These are phyloP conservation scores for Gymnosoma rotundatum DNA, from an alignment of 2,888 invertebrate species.

Conservation along the genomic window DNA sequence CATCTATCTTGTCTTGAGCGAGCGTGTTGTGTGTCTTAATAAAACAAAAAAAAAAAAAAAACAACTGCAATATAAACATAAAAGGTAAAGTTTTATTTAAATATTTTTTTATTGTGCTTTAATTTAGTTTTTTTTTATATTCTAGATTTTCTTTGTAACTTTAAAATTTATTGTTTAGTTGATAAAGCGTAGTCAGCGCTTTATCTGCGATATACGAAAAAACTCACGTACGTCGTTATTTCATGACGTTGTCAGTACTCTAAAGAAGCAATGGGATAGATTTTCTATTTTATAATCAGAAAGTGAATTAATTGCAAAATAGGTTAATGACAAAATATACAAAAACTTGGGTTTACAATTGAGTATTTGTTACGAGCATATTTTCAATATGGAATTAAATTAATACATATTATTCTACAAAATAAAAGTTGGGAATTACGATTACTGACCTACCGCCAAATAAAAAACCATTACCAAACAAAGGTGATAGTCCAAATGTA, in stretches of 20 bases:
- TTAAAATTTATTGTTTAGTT: conserved; percentile 44
- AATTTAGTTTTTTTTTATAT: conserved; percentile 1
- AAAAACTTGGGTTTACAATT: no score
- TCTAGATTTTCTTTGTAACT: conserved; percentile 4
- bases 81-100: conserved; percentile 50
- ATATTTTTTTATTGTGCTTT: conserved; percentile 1
- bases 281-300: neutral
- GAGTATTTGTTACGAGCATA: no score
- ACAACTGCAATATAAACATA: conserved; percentile 16
- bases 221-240: conserved; percentile 55
- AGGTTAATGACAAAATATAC: neutral
- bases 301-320: neutral
- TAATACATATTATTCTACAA: no score
- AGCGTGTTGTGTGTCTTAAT: conserved; percentile 67
- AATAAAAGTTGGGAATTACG: no score
- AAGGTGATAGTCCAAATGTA: no score
- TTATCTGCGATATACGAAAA: conserved; percentile 43
- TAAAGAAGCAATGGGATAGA: conserved; percentile 3
- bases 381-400: no score
- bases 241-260: neutral
- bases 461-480: no score
- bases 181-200: conserved; percentile 43
- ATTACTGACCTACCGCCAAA: no score
- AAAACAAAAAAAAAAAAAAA: conserved; percentile 39
- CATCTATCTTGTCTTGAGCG: conserved; percentile 68